Evolutionary conservation across 1,140 invertebrate species (phyloP), one percentile per base, ranked within the genome.

Genomic region (Heliconius melpomene): DNA sequence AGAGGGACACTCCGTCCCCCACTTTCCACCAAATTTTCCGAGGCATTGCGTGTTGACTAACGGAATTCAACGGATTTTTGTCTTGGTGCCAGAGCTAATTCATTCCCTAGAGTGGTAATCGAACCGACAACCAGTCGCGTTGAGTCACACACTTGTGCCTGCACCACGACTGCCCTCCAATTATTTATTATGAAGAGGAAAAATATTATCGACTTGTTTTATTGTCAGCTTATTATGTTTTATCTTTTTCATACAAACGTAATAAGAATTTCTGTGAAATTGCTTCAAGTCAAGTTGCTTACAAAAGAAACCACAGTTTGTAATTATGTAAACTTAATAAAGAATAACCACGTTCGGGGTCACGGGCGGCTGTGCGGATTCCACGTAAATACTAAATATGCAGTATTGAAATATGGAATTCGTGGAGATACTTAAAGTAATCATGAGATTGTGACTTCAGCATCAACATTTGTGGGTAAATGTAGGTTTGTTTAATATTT

Each of bases 251-350:
- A 11, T 72, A 72, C 60, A 72, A 72, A 72, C n/a, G 18, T 72
- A 50, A 72, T 77, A 77, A 70, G 40, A 80, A 80, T 80, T 80
- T 80, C 66, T 80, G 23, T 70, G 50, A 80, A 80, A 80, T 80
- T 23, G 76, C 57, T 71, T 71, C 29, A 60, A 76, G 75, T 73
- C 79, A 29, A 29, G 26, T 29, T 29, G 26, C 72, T 79, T 75
- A 78, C 79, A 77, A 83, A 78, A 78, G 79, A 83, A 83, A 83
- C 79, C 82, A 83, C 79, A 81, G 50, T 73, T 83, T 72, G 79
- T 83, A 83, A 83, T 83, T 83, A 79, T 72, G 79, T 75, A 74
- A 80, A 80, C 79, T 83, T 83, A 83, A 83, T 80, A 83, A 83
- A 83, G 74, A 60, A 60, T 70, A 83, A 83, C 82, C 82, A 79